Conservation (phyloP, 1,140 invertebrate species). For the Drosophila tani region DNA sequence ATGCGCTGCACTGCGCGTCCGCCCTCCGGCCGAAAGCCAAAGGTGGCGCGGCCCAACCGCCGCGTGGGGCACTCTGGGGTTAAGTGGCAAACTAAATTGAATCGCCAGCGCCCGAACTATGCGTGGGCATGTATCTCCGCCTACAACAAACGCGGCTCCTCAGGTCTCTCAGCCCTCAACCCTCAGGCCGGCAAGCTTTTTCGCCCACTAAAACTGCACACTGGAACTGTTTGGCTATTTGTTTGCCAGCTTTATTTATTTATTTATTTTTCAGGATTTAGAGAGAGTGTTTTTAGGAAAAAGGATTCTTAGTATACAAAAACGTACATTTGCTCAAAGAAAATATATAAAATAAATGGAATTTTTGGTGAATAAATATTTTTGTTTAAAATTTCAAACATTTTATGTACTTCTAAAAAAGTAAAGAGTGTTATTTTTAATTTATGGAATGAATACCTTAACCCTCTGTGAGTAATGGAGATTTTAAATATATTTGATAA, state of each 20-base stretch:
- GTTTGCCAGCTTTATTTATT: background rate
- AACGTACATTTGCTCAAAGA: background rate
- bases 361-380: background rate
- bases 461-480: background rate
- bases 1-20: conserved; percentile 52
- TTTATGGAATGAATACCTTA: background rate
- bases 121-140: conserved; percentile 62
- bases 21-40: conserved; percentile 19
- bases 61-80: conserved; percentile 55
- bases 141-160: conserved; percentile 41
- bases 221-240: conserved; percentile 3
- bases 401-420: background rate
- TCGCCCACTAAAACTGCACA: background rate
- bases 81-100: conserved; percentile 76
- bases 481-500: background rate
- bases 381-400: background rate
- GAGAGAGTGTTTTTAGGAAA: background rate
- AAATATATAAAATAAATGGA: background rate
- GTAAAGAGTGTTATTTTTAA: background rate
- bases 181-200: background rate
- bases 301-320: too few species aligned
- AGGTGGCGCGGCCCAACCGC: conserved; percentile 7
- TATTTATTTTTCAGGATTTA: conserved; percentile 3
- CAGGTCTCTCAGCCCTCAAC: background rate
- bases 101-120: conserved; percentile 52